Evolutionary conservation across 2,888 invertebrate species (phyloP), one percentile per base, ranked within the genome.

Genomic region (Nephrotoma flavescens): DNA sequence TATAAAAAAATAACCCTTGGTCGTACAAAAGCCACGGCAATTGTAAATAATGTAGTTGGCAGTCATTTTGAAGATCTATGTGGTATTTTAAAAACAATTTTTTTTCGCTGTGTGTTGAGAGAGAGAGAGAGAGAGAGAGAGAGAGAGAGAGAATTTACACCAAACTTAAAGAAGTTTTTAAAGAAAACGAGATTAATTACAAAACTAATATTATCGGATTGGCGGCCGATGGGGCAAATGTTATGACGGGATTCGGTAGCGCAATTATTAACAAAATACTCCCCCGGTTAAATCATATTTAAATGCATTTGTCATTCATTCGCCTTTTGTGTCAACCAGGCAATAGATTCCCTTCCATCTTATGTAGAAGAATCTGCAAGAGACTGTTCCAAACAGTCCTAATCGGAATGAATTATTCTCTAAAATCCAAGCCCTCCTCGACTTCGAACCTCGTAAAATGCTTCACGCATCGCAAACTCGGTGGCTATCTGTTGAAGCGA

Each of bases 171-270:
- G 52, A 52, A 52, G 15, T 19, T 19, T 19, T 19, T 52, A 52
- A 52, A n/a, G 86, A 88, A 31, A 57, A 89, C 83, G 89, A 89
- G n/a, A n/a, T n/a, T n/a, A n/a, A n/a, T n/a, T n/a, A n/a, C n/a
- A n/a, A n/a, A 87, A 57, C 87, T 87, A 89, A 90, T 85, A 88
- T 90, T 88, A 89, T 90, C 86, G 90, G 90, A 0, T 90, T 90
- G 88, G 90, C 89, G 42, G 89, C 83, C 12, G 83, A 41, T 41
- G 83, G 41, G 1, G 83, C 83, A 31, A 83, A 83, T 31, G 83
- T 83, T 41, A 83, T 83, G 41, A 83, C 41, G 31, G 83, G 83
- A 83, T 83, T 83, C 41, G 83, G 83, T 41, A 11, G 83, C 83
- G 12, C 31, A 31, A 83, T 83, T 83, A 83, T 83, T 83, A 83